These are phyloP conservation scores for Selenia dentaria DNA, from an alignment of 2,888 invertebrate species.

Conservation along the genomic window DNA sequence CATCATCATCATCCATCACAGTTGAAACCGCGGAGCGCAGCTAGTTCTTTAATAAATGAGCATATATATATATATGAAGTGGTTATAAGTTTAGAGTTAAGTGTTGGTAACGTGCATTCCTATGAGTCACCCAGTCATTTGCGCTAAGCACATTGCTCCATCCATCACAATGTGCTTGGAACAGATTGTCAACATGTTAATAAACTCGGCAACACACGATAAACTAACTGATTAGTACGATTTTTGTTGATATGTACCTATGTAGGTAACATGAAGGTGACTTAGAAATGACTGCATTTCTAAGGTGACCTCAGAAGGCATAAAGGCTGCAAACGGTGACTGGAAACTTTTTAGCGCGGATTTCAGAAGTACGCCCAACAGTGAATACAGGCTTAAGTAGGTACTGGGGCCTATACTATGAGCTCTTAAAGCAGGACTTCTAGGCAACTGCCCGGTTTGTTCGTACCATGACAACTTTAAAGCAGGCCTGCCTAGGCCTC, in stretches of 20 bases:
- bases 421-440: too few relatives aligned
- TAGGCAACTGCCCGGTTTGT: too few relatives aligned
- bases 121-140: slow-evolving; percentile 20
- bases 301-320: slow-evolving; percentile 14
- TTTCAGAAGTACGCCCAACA: too few relatives aligned
- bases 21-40: too few relatives aligned
- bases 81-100: neutral
- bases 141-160: slow-evolving; percentile 20
- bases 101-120: slow-evolving; percentile 4
- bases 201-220: neutral
- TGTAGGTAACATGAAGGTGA: neutral
- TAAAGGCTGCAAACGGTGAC: neutral
- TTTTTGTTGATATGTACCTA: neutral
- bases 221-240: neutral
- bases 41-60: too few relatives aligned
- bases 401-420: too few relatives aligned
- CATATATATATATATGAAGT: neutral
- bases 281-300: neutral
- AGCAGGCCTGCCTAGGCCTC: too few relatives aligned
- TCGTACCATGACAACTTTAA: too few relatives aligned
- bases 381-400: too few relatives aligned
- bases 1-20: too few relatives aligned
- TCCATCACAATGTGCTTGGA: slow-evolving; percentile 11
- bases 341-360: too few relatives aligned
- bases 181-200: slow-evolving; percentile 12